Evolutionary conservation across 2,113 vertebrate genomes (phyloP).

Genomic region (Clarias gariepinus): DNA sequence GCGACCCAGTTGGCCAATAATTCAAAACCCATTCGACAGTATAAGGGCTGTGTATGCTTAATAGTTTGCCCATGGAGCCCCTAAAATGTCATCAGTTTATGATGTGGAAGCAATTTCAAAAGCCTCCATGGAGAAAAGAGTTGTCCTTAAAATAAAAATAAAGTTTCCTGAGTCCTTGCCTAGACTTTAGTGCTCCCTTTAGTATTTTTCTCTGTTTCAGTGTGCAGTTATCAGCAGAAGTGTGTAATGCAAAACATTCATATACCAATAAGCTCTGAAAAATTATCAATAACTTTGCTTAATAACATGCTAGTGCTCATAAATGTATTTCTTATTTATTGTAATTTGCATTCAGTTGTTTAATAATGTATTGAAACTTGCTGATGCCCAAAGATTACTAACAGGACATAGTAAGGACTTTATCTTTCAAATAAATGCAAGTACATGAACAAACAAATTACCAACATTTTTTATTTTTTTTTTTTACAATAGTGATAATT

Average conservation of each 20-base stretch:
- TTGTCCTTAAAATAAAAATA: neutral
- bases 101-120: neutral
- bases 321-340: neutral
- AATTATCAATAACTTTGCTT: neutral
- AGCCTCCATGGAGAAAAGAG: neutral
- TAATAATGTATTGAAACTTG: neutral
- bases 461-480: neutral
- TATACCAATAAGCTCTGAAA: neutral
- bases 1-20: neutral
- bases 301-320: neutral
- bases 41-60: neutral
- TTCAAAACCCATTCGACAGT: neutral
- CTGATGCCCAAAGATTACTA: neutral
- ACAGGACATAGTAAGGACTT: neutral
- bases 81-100: neutral
- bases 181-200: neutral
- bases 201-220: neutral
- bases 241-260: neutral
- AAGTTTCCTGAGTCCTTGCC: neutral
- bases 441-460: neutral
- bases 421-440: neutral
- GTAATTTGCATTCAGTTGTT: neutral
- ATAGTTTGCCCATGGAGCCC: neutral
- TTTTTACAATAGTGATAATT: neutral
- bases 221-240: neutral